These are phyloP conservation scores for Terebella lapidaria DNA, from an alignment of 2,888 invertebrate genomes.

Conservation along the genomic window DNA sequence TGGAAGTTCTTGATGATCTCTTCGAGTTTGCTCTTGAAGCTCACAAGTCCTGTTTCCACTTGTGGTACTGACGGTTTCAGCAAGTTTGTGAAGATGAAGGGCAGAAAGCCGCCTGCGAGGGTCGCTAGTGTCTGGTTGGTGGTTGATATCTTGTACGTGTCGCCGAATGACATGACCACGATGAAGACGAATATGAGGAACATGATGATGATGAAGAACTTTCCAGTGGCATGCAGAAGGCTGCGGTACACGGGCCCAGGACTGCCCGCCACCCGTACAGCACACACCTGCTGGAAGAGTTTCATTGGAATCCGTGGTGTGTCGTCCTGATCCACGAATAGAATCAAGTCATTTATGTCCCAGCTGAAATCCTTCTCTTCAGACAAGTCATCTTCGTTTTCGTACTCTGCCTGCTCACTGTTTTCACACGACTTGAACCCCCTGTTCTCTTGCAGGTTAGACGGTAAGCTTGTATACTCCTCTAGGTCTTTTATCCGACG, in stretches of 20 bases:
- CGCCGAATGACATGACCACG: slow-evolving; percentile 46
- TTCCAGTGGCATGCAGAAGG: slow-evolving; percentile 44
- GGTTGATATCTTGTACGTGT: slow-evolving; percentile 23
- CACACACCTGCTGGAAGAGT: slow-evolving; percentile 42
- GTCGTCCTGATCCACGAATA: slow-evolving; percentile 46
- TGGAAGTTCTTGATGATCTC: slow-evolving; percentile 45
- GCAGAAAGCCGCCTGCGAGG: slow-evolving; percentile 26
- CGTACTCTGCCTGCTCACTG: slow-evolving; percentile 33
- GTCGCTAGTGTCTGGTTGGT: slow-evolving; percentile 26
- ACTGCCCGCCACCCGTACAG: slow-evolving; percentile 43
- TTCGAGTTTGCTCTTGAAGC: slow-evolving; percentile 48
- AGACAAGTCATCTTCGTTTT: slow-evolving; percentile 17
- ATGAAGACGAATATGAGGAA: slow-evolving; percentile 49
- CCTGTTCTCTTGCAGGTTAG: slow-evolving; percentile 32
- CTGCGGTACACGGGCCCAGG: slow-evolving; percentile 48
- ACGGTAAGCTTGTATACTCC: slow-evolving; percentile 43
- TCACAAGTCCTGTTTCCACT: slow-evolving; percentile 39
- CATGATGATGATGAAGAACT: slow-evolving; percentile 46
- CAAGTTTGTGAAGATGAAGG: slow-evolving; percentile 24
- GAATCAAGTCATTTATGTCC: slow-evolving; percentile 42
- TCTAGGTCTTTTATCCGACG: slow-evolving; percentile 42
- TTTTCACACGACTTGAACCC: slow-evolving; percentile 32
- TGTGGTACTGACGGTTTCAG: slow-evolving; percentile 21
- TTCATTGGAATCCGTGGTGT: slow-evolving; percentile 45
- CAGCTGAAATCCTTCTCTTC: slow-evolving; percentile 23